Conservation (phyloP, 1,140 invertebrate genomes). For the Schlechtendalia chinensis region DNA sequence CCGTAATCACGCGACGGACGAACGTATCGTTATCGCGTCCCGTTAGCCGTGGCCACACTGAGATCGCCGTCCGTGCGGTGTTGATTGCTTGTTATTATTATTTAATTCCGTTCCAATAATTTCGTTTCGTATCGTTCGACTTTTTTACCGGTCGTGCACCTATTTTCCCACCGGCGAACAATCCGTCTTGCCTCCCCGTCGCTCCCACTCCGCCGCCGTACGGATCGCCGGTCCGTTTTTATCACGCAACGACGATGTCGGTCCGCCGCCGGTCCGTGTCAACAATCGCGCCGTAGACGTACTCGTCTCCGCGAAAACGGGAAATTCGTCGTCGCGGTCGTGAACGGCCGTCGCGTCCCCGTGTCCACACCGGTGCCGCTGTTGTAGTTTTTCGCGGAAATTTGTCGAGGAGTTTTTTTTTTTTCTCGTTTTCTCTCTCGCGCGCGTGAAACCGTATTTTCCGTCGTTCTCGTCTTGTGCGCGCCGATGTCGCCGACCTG, state of each 20-base stretch:
- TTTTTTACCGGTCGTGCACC: slow-evolving; percentile 41
- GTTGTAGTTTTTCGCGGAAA: too few relatives aligned
- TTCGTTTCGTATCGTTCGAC: background rate
- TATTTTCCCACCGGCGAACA: background rate
- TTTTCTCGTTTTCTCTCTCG: too few relatives aligned
- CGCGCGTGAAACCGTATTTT: background rate
- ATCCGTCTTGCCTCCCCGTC: background rate
- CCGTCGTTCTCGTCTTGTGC: background rate
- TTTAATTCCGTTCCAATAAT: background rate
- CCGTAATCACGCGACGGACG: background rate
- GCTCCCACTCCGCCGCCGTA: background rate
- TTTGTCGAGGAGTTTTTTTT: too few relatives aligned
- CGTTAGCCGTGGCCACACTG: slow-evolving; percentile 13
- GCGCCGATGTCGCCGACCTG: slow-evolving; percentile 20
- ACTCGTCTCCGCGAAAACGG: background rate
- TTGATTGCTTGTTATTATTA: background rate
- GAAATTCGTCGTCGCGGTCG: too few relatives aligned
- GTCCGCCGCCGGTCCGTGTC: too few relatives aligned
- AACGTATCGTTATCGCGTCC: background rate
- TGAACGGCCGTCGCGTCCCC: too few relatives aligned
- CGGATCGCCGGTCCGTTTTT: background rate
- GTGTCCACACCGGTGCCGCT: too few relatives aligned
- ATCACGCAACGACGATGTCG: background rate
- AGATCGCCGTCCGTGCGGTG: too few relatives aligned
- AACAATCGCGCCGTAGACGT: background rate